A percentile compares a stretch with the other conserved stretches of the same genome.
These are phyloP conservation scores for Salminus brasiliensis DNA, from an alignment of 2,113 vertebrate genomes.

Conservation along the genomic window DNA sequence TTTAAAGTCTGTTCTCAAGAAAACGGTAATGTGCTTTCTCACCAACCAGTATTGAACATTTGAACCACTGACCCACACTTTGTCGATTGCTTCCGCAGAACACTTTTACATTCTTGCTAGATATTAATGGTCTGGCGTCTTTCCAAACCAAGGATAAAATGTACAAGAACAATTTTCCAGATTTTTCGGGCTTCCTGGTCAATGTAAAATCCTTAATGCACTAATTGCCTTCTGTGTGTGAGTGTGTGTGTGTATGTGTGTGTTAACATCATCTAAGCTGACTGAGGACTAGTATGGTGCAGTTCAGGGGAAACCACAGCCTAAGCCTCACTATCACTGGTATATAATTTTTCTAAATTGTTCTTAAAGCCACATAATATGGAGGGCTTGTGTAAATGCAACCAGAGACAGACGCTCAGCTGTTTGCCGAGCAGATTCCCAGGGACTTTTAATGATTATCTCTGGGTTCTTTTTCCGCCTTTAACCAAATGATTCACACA, in stretches of 20 bases:
- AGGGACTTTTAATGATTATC: conserved; percentile 66
- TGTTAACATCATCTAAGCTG: conserved; percentile 18
- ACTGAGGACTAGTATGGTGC: conserved; percentile 41
- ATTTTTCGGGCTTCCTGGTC: not conserved
- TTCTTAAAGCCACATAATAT: conserved; percentile 74
- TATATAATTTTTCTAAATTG: conserved; percentile 76
- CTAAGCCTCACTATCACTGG: conserved; percentile 68
- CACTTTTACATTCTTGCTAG: not conserved
- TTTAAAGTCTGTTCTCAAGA: no score
- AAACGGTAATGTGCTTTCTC: not conserved
- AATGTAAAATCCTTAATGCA: conserved; percentile 15
- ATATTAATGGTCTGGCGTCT: conserved; percentile 12
- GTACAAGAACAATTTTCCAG: not conserved
- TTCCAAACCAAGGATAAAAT: not conserved
- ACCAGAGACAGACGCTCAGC: conserved; percentile 68
- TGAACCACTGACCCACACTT: not conserved
- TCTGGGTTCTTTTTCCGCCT: conserved; percentile 13
- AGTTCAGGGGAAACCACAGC: conserved; percentile 71
- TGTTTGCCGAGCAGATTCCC: conserved; percentile 57
- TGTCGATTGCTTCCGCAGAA: not conserved
- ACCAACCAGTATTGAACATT: not conserved
- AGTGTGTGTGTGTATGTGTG: conserved; percentile 27
- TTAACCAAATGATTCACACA: conserved; percentile 6
- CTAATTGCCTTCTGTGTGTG: conserved; percentile 17
- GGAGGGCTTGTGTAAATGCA: conserved; percentile 72